Evolutionary conservation across 2,797 vertebrate genomes (phyloP).

Genomic region (Manis javanica): DNA sequence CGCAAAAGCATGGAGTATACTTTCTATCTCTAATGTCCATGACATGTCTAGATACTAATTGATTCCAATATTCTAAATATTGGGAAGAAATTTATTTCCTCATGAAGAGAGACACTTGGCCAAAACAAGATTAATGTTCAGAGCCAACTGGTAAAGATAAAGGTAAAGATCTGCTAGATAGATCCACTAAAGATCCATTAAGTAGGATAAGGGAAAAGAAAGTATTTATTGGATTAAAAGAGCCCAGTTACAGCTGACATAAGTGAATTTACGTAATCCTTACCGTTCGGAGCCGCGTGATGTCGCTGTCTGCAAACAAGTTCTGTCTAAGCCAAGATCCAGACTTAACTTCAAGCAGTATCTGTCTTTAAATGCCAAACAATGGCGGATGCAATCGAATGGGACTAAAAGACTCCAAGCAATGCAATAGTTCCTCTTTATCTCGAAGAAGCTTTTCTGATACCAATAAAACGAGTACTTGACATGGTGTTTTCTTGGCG

Average conservation of each 20-base stretch:
- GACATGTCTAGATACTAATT: background rate
- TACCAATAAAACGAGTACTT: too few relatives aligned
- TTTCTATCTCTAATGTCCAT: background rate
- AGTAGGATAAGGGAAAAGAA: background rate
- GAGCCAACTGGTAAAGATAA: background rate
- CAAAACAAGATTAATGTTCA: background rate
- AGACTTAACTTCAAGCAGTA: background rate
- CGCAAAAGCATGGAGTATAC: background rate
- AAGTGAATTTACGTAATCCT: constrained; percentile 10
- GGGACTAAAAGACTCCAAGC: too few relatives aligned
- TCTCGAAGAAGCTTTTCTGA: too few relatives aligned
- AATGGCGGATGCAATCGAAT: background rate
- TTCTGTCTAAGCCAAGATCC: background rate
- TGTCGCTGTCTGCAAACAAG: constrained; percentile 72
- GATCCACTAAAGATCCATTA: background rate
- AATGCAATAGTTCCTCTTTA: too few relatives aligned
- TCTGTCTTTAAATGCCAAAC: background rate
- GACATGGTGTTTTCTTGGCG: too few relatives aligned
- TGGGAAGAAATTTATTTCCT: background rate
- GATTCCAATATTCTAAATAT: background rate
- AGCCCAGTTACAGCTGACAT: background rate
- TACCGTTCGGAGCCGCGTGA: constrained; percentile 61
- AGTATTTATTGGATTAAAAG: background rate
- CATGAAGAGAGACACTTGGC: background rate
- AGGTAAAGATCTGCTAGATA: background rate